Percentiles rank a stretch among this genome's conserved stretches.
Conservation (phyloP, 2,113 vertebrate genomes). For the Megaceryle maxima region DNA sequence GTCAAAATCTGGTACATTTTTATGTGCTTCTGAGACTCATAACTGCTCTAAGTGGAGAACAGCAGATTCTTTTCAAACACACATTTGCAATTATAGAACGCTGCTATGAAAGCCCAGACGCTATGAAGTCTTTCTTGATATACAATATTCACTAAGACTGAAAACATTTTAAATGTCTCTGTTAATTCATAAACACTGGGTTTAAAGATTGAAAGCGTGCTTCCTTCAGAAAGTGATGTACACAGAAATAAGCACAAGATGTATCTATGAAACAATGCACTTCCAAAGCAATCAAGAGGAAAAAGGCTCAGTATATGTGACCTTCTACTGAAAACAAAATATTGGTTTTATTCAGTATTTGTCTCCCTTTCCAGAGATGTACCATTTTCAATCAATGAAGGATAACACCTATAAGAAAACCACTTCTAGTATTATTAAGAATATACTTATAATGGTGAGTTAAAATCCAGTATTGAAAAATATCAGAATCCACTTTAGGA, state of each 20-base stretch:
- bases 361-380: not conserved
- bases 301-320: not conserved
- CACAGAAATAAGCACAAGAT: not conserved
- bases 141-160: not conserved
- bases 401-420: not conserved
- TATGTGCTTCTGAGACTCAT: not conserved
- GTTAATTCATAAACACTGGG: not conserved
- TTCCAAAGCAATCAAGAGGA: not conserved
- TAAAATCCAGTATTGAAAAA: not conserved
- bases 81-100: not conserved
- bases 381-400: not conserved
- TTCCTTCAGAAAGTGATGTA: not conserved
- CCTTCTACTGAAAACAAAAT: not conserved
- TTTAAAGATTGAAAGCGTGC: not conserved
- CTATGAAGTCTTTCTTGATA: not conserved
- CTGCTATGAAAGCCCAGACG: not conserved
- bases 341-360: not conserved
- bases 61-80: not conserved
- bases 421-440: not conserved
- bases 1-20: not conserved
- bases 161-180: conserved; percentile 21
- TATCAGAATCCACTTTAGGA: not conserved
- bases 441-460: not conserved
- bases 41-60: not conserved
- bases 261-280: not conserved